A percentile compares a stretch with the other conserved stretches of the same genome.
These are phyloP conservation scores for Dicyrtomina minuta DNA, from an alignment of 2,888 invertebrate species.

Conservation along the genomic window DNA sequence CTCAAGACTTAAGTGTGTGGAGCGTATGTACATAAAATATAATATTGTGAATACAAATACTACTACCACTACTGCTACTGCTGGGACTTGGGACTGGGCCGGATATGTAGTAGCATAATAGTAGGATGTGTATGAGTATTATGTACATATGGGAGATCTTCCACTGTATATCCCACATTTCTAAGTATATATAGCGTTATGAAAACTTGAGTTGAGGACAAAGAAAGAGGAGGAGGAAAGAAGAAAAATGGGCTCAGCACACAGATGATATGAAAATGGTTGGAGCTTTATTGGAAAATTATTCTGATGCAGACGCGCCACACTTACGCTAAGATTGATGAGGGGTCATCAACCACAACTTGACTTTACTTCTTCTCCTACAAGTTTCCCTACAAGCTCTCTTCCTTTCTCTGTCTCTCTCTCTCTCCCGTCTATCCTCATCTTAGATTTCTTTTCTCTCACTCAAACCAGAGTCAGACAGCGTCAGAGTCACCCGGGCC, in stretches of 20 bases:
- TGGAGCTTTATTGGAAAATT: conserved; percentile 47
- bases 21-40: neutral
- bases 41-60: conserved; percentile 9
- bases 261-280: conserved; percentile 42
- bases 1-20: too few species aligned
- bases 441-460: conserved; percentile 20
- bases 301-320: conserved; percentile 40
- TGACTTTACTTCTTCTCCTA: conserved; percentile 15
- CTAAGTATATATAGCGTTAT: neutral
- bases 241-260: conserved; percentile 30
- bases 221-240: conserved; percentile 18
- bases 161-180: neutral
- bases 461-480: too few species aligned
- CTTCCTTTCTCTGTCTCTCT: neutral
- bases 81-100: neutral
- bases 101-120: neutral
- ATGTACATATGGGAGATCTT: neutral
- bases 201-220: conserved; percentile 15
- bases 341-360: conserved; percentile 40
- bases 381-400: neutral
- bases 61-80: neutral
- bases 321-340: conserved; percentile 43
- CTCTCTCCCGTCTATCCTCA: neutral
- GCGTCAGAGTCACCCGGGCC: too few species aligned
- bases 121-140: neutral